Percentiles rank a stretch among this genome's conserved stretches.
Evolutionary conservation across 2,888 invertebrate genomes (phyloP).

Genomic region (Synanthedon tipuliformis): DNA sequence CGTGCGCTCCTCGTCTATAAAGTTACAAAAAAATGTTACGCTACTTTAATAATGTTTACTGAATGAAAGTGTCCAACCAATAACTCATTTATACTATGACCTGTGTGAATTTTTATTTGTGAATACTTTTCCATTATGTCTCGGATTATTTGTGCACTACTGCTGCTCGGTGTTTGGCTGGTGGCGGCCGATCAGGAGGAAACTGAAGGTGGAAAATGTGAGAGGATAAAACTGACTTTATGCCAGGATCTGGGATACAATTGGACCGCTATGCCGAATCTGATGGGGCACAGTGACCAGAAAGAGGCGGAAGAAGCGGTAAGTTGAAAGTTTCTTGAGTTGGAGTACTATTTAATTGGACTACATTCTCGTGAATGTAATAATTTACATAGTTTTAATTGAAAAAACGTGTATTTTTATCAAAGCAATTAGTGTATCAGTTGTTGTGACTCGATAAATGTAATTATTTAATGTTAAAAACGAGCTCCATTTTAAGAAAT

Average conservation of each 20-base stretch:
- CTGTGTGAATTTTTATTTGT: conserved; percentile 18
- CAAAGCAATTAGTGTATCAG: not conserved
- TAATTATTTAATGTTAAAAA: not conserved
- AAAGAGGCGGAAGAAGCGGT: conserved; percentile 84
- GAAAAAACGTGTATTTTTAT: not conserved
- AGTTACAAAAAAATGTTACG: conserved; percentile 36
- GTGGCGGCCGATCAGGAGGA: conserved; percentile 56
- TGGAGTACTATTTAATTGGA: too few relatives aligned
- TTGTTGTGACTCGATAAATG: not conserved
- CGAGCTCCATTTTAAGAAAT: too few relatives aligned
- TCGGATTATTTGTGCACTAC: conserved; percentile 47
- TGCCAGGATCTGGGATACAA: conserved; percentile 89
- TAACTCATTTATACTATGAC: conserved; percentile 47
- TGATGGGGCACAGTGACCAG: conserved; percentile 84
- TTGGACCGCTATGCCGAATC: conserved; percentile 88
- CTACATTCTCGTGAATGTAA: not conserved
- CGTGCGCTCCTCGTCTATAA: conserved; percentile 17
- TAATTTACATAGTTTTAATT: not conserved
- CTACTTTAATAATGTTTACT: conserved; percentile 28
- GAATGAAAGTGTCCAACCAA: conserved; percentile 30
- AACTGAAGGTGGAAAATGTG: conserved; percentile 74
- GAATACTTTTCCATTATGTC: conserved; percentile 35
- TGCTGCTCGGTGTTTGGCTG: conserved; percentile 39
- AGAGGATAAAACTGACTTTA: conserved; percentile 81
- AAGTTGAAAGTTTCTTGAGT: conserved; percentile 23